Conservation (phyloP, 1,140 invertebrate genomes). For the Zaprionus tsacasi region DNA sequence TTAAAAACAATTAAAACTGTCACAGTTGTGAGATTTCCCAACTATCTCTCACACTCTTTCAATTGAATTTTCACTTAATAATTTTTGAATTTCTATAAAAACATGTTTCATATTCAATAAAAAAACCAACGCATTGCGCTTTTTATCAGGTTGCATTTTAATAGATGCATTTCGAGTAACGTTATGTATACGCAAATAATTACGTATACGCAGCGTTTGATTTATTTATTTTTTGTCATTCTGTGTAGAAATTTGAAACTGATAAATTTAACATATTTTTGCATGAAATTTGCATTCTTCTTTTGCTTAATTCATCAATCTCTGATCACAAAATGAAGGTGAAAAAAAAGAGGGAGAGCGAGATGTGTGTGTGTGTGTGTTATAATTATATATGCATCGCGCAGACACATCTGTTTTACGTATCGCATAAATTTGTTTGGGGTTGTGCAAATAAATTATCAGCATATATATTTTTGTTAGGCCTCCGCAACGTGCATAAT, state of each 20-base stretch:
- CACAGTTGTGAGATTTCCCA: background rate
- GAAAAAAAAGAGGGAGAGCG: background rate
- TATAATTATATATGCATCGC: conserved; percentile 40
- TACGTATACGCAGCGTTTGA: background rate
- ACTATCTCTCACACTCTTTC: background rate
- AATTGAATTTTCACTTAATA: conserved; percentile 3
- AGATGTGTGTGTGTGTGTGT: background rate
- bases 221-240: background rate
- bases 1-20: background rate
- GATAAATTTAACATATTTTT: background rate
- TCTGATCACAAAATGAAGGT: background rate
- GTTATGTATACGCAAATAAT: conserved; percentile 1
- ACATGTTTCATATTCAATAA: background rate
- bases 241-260: background rate
- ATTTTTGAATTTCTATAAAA: background rate
- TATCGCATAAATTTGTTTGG: conserved; percentile 30
- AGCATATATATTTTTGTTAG: conserved; percentile 30
- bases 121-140: background rate
- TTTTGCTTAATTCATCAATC: background rate
- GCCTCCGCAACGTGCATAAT: conserved; percentile 15
- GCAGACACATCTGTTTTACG: conserved; percentile 32
- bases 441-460: conserved; percentile 56
- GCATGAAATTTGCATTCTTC: background rate
- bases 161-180: background rate
- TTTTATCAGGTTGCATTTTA: conserved; percentile 3